A percentile compares a stretch with the other conserved stretches of the same genome.
Conservation (phyloP, 2,888 invertebrate genomes). For the Siphlonurus alternatus region DNA sequence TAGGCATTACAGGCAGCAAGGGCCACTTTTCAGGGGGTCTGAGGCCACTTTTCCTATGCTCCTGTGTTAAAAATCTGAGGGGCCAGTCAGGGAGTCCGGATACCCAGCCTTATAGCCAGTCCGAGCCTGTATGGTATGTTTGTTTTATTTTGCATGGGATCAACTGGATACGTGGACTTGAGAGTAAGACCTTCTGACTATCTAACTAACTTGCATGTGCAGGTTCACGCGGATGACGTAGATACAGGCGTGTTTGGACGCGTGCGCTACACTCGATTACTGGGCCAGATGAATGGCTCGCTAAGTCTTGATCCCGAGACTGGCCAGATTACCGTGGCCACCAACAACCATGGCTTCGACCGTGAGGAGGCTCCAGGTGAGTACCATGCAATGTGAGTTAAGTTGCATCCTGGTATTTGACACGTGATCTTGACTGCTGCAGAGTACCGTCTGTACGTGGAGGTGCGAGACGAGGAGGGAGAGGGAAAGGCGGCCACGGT, state of each 20-base stretch:
- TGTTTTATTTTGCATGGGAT: too few species aligned
- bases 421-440: constrained; percentile 8
- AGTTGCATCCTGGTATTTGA: background rate
- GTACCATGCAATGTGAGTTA: too few species aligned
- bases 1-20: too few species aligned
- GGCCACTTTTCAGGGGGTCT: too few species aligned
- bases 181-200: constrained; percentile 13
- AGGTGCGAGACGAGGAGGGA: constrained; percentile 77
- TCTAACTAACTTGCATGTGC: constrained; percentile 12
- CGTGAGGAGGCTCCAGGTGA: constrained; percentile 53
- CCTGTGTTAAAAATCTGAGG: too few species aligned
- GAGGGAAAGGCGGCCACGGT: constrained; percentile 42
- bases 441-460: constrained; percentile 61
- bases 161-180: too few species aligned
- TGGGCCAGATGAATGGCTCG: constrained; percentile 61
- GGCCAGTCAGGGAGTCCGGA: too few species aligned
- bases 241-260: constrained; percentile 64
- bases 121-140: too few species aligned
- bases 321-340: constrained; percentile 65
- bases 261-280: constrained; percentile 58
- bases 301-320: constrained; percentile 58
- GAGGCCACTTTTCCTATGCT: too few species aligned
- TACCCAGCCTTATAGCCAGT: too few species aligned
- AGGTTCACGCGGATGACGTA: constrained; percentile 62
- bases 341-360: constrained; percentile 60